A percentile compares a stretch with the other conserved stretches of the same genome.
Conservation (phyloP, 2,797 vertebrate genomes). For the Austrolebias charrua region DNA sequence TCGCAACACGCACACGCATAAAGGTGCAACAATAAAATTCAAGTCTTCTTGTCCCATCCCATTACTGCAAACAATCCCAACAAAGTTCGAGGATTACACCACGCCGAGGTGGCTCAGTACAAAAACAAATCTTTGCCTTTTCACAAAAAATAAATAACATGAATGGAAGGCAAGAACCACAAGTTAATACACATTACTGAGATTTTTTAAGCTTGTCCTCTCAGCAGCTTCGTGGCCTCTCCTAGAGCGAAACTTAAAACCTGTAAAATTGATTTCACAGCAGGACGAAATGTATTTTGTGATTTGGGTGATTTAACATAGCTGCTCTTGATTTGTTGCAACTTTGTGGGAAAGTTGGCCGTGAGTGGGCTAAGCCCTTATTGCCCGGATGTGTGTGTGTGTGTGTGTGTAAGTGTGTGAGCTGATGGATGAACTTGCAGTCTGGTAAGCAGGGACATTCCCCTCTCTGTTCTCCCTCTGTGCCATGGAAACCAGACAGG, state of each 20-base stretch:
- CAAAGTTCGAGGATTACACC: constrained; percentile 49
- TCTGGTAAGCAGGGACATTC: constrained; percentile 79
- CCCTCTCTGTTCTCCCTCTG: constrained; percentile 74
- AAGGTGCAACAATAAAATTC: constrained; percentile 39
- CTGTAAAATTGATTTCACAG: constrained; percentile 51
- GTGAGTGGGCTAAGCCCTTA: constrained; percentile 64
- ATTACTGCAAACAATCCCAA: constrained; percentile 68
- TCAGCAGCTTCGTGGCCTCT: constrained; percentile 35
- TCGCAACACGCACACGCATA: constrained; percentile 10
- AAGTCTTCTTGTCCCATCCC: constrained; percentile 40
- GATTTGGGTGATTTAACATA: constrained; percentile 65
- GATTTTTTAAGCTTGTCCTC: constrained; percentile 43
- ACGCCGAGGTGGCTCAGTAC: constrained; percentile 30
- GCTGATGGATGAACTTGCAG: constrained; percentile 77
- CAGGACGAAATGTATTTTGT: constrained; percentile 56
- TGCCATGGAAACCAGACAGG: constrained; percentile 83
- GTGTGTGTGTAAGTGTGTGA: constrained; percentile 51
- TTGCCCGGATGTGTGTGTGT: constrained; percentile 42
- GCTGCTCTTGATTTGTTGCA: constrained; percentile 71
- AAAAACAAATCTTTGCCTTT: constrained; percentile 27
- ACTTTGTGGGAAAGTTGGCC: constrained; percentile 77
- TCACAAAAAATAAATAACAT: constrained; percentile 10
- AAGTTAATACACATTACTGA: constrained; percentile 30
- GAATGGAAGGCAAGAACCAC: constrained; percentile 19
- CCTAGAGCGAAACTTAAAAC: constrained; percentile 47